A percentile compares a stretch with the other conserved stretches of the same genome.
Evolutionary conservation across 1,140 invertebrate species (phyloP).

Genomic region (Drosophila nikananu): DNA sequence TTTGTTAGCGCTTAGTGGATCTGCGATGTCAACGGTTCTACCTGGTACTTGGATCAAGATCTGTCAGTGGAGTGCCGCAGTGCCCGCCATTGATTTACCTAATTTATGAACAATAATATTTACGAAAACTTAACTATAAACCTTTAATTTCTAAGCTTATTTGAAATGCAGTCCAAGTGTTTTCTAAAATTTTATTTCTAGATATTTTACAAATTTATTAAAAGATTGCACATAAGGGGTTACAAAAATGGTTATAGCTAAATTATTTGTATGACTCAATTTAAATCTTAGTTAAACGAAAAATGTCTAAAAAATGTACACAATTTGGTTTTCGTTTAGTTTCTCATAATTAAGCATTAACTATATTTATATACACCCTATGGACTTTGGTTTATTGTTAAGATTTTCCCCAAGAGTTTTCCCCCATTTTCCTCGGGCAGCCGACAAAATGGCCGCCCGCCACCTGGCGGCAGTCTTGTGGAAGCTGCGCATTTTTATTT

Average conservation of each 20-base stretch:
- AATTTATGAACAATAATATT: neutral
- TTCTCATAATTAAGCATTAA: no score
- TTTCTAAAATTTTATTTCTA: neutral
- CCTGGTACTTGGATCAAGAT: neutral
- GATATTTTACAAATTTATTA: neutral
- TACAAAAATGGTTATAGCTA: no score
- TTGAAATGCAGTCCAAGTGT: neutral
- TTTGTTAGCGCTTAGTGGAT: neutral
- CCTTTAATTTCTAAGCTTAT: neutral
- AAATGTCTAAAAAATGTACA: neutral
- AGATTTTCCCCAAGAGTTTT: neutral
- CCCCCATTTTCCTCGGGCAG: neutral
- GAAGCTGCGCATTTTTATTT: slow-evolving; percentile 71
- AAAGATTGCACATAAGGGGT: neutral
- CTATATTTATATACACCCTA: neutral
- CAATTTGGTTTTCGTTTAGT: no score
- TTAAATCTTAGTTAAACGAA: no score
- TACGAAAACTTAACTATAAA: neutral
- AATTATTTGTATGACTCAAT: neutral
- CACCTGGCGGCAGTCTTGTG: slow-evolving; percentile 49
- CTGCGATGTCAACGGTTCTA: neutral
- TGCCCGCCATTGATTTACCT: neutral
- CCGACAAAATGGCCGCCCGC: slow-evolving; percentile 24
- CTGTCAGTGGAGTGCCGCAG: neutral
- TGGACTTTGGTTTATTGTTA: neutral